A percentile compares a stretch with the other conserved stretches of the same genome.
phyloP scores from a whole-genome alignment of 2,888 invertebrate genomes.

The Pachydiplax longipennis region DNA sequence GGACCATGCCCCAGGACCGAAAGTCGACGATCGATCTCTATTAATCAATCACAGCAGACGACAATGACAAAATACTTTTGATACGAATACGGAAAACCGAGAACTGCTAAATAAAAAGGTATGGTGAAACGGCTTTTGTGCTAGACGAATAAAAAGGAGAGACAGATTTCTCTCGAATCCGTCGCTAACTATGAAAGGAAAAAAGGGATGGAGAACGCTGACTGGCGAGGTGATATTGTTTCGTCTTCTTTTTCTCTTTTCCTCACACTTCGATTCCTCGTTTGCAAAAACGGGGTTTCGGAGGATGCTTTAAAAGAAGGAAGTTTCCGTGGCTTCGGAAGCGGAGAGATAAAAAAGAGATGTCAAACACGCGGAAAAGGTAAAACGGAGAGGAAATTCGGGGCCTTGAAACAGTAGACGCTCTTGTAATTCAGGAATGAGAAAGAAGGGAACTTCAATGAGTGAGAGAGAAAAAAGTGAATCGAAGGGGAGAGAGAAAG shows the following conservation, averaged over 20 bases:
- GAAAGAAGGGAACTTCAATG: neutral
- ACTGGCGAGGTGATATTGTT: neutral
- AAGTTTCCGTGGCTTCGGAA: too few relatives aligned
- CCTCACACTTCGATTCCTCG: neutral
- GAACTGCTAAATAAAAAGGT: too few relatives aligned
- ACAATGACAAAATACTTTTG: too few relatives aligned
- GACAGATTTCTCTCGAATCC: neutral
- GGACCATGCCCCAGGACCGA: too few relatives aligned
- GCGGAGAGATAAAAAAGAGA: too few relatives aligned
- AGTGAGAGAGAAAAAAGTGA: neutral
- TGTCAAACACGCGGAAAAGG: too few relatives aligned
- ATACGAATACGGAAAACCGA: too few relatives aligned
- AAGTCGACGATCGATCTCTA: too few relatives aligned
- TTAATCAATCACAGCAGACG: too few relatives aligned
- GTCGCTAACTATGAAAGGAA: neutral
- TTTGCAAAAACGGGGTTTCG: neutral
- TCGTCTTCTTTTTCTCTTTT: neutral
- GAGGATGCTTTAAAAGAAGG: too few relatives aligned
- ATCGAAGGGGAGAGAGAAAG: neutral
- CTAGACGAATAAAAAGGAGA: neutral
- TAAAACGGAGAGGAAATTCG: too few relatives aligned
- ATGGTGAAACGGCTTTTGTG: neutral
- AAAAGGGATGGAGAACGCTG: neutral
- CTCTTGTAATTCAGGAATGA: neutral
- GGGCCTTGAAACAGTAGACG: too few relatives aligned